These are phyloP conservation scores for Labeo rohita DNA, from an alignment of 2,113 vertebrate genomes.

Conservation along the genomic window DNA sequence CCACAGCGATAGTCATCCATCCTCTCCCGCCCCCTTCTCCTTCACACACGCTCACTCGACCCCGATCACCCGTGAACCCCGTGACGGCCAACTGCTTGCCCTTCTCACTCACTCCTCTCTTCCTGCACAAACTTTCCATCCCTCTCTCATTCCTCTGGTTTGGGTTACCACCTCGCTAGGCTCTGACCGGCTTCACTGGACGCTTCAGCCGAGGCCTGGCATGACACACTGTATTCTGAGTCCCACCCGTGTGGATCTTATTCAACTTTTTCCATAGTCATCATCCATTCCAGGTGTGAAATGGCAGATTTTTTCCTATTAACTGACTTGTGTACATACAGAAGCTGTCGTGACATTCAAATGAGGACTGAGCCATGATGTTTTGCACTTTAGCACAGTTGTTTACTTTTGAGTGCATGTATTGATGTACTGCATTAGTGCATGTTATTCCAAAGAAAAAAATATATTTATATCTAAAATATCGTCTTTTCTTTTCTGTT, in stretches of 20 bases:
- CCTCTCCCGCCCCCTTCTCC: constrained; percentile 20
- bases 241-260: background rate
- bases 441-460: background rate
- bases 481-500: too few species aligned
- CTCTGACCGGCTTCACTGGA: constrained; percentile 40
- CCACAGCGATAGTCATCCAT: constrained; percentile 11
- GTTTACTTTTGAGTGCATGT: background rate
- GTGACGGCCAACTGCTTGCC: constrained; percentile 71
- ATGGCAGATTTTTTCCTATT: background rate
- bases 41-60: constrained; percentile 47
- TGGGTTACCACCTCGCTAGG: constrained; percentile 52
- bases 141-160: constrained; percentile 53
- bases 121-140: constrained; percentile 68
- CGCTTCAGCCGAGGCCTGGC: background rate
- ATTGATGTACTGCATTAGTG: background rate
- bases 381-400: background rate
- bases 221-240: background rate
- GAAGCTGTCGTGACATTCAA: background rate
- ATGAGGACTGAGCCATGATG: background rate
- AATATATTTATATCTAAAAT: too few species aligned
- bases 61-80: constrained; percentile 56
- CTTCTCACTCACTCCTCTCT: constrained; percentile 70
- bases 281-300: background rate
- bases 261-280: constrained; percentile 1
- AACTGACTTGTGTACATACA: background rate